A percentile compares a stretch with the other conserved stretches of the same genome.
Evolutionary conservation across 2,797 vertebrate species (phyloP).

Genomic region (Lophius americanus): DNA sequence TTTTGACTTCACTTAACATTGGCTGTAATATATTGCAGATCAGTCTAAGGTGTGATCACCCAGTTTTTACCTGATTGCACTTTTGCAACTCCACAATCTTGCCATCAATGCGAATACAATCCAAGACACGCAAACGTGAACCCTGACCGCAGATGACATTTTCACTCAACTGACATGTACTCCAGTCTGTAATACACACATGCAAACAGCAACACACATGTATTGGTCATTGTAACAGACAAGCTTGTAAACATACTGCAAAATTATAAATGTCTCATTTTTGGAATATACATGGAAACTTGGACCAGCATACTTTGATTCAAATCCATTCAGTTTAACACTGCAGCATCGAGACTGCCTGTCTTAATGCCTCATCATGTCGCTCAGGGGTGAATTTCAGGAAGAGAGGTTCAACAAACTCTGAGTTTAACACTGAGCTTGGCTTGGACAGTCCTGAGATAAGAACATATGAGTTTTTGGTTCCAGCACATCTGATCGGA

Average conservation of each 20-base stretch:
- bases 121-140: constrained; percentile 84
- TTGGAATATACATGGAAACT: background rate
- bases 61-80: constrained; percentile 86
- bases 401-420: no score
- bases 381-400: background rate
- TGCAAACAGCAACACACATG: constrained; percentile 1
- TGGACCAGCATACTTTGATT: background rate
- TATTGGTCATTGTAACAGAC: constrained; percentile 10
- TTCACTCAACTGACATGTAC: constrained; percentile 90
- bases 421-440: no score
- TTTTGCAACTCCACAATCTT: constrained; percentile 77
- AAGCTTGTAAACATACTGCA: background rate
- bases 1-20: no score
- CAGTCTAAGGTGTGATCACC: constrained; percentile 2
- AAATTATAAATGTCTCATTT: background rate
- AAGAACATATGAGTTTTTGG: no score
- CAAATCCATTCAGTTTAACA: background rate
- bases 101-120: constrained; percentile 90
- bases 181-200: constrained; percentile 87
- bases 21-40: background rate
- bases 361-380: background rate
- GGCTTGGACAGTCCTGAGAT: no score
- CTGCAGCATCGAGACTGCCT: no score
- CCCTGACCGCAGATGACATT: constrained; percentile 90
- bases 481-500: no score